Conservation (phyloP, 2,888 invertebrate genomes). For the Biston betularia region DNA sequence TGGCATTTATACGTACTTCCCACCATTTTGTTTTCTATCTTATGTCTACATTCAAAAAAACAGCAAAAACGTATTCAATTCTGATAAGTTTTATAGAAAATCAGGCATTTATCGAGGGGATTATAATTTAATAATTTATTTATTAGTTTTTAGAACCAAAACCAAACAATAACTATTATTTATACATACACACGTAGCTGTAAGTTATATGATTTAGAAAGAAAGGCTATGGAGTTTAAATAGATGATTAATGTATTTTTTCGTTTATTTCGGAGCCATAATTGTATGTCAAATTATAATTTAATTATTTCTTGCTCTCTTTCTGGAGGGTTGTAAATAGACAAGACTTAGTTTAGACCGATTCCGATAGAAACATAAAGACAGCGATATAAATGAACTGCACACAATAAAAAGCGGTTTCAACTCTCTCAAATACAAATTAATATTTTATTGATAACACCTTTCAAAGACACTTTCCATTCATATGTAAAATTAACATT, state of each 20-base stretch:
- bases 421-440: too few species aligned
- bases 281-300: slow-evolving; percentile 43
- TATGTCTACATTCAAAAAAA: slow-evolving; percentile 31
- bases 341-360: slow-evolving; percentile 30
- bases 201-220: slow-evolving; percentile 46
- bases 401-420: too few species aligned
- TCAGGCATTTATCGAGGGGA: slow-evolving; percentile 41
- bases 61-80: neutral
- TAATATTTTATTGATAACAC: too few species aligned
- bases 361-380: slow-evolving; percentile 5
- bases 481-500: too few species aligned
- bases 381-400: neutral
- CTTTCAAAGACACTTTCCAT: too few species aligned
- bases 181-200: slow-evolving; percentile 56
- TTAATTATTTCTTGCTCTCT: slow-evolving; percentile 37
- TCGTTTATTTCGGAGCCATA: slow-evolving; percentile 56
- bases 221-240: slow-evolving; percentile 61
- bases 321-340: slow-evolving; percentile 51
- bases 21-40: slow-evolving; percentile 62
- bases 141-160: slow-evolving; percentile 69
- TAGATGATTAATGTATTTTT: slow-evolving; percentile 43
- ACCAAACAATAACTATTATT: slow-evolving; percentile 72
- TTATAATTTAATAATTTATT: slow-evolving; percentile 47
- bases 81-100: slow-evolving; percentile 26
- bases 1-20: slow-evolving; percentile 67